Conservation (phyloP, 2,113 vertebrate genomes). For the Hippocampus zosterae region DNA sequence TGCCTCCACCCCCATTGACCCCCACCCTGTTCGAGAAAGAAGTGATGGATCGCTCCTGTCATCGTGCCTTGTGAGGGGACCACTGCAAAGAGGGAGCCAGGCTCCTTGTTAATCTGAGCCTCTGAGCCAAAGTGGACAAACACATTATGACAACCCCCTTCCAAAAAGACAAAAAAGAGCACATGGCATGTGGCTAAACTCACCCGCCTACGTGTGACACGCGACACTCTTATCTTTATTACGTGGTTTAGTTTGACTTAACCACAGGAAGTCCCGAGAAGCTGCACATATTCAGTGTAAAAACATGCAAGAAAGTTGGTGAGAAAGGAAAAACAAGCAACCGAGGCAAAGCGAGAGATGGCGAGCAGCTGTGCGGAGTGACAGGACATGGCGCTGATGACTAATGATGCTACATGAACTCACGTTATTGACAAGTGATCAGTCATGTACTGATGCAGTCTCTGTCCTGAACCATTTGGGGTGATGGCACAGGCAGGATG, state of each 20-base stretch:
- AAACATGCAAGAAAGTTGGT: conserved; percentile 53
- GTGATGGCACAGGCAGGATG: conserved; percentile 16
- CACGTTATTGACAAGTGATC: conserved; percentile 65
- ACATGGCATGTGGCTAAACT: conserved; percentile 51
- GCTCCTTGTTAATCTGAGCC: conserved; percentile 73
- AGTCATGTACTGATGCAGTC: conserved; percentile 58
- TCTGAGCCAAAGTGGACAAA: conserved; percentile 66
- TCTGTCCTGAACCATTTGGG: conserved; percentile 44
- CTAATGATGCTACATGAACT: conserved; percentile 57
- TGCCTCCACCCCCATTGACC: conserved; percentile 57
- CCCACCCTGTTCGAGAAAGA: conserved; percentile 76
- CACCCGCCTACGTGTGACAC: conserved; percentile 38
- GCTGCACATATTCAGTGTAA: conserved; percentile 22
- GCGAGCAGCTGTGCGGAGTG: conserved; percentile 68
- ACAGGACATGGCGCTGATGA: conserved; percentile 57
- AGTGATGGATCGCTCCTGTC: conserved; percentile 75
- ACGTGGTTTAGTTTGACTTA: conserved; percentile 30
- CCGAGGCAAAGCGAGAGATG: conserved; percentile 44
- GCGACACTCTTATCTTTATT: conserved; percentile 24
- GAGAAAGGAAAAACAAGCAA: conserved; percentile 55
- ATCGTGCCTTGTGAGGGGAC: conserved; percentile 60
- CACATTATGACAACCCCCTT: conserved; percentile 60
- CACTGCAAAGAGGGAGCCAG: conserved; percentile 51
- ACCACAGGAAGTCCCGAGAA: conserved; percentile 38
- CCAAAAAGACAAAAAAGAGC: conserved; percentile 38